phyloP scores from a whole-genome alignment of 2,888 invertebrate genomes.

The Vannuccia rotundouncinata region DNA sequence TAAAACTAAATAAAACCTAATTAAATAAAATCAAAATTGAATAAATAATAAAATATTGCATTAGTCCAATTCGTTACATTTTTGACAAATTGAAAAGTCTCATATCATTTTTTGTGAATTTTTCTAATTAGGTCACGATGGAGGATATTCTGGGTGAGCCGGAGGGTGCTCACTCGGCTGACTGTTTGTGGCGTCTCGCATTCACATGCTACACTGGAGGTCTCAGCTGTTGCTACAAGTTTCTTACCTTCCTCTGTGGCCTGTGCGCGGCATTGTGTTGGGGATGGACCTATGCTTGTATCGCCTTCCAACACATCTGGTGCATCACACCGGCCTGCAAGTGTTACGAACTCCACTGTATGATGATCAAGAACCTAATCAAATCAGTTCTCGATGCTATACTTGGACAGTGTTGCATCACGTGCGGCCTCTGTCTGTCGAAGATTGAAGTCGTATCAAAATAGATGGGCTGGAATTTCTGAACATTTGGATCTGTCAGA shows the following conservation, averaged over 20 bases:
- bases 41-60: too few relatives aligned
- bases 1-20: too few relatives aligned
- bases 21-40: too few relatives aligned
- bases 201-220: constrained; percentile 32
- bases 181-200: constrained; percentile 50
- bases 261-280: constrained; percentile 24
- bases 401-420: constrained; percentile 30
- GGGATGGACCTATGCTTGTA: constrained; percentile 18
- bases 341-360: constrained; percentile 57
- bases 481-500: too few relatives aligned
- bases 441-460: neutral
- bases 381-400: neutral
- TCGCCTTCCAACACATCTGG: constrained; percentile 34
- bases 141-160: constrained; percentile 57
- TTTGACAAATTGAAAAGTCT: too few relatives aligned
- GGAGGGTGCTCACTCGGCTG: constrained; percentile 54
- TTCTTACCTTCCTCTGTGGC: constrained; percentile 26
- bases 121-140: constrained; percentile 52
- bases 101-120: too few relatives aligned
- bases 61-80: too few relatives aligned
- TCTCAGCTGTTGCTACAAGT: constrained; percentile 20
- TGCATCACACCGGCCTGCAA: constrained; percentile 27
- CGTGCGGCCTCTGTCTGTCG: constrained; percentile 30
- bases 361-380: constrained; percentile 4
- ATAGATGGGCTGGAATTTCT: too few relatives aligned